Evolutionary conservation across 2,113 vertebrate species (phyloP).

Genomic region (Lophotis ruficrista): DNA sequence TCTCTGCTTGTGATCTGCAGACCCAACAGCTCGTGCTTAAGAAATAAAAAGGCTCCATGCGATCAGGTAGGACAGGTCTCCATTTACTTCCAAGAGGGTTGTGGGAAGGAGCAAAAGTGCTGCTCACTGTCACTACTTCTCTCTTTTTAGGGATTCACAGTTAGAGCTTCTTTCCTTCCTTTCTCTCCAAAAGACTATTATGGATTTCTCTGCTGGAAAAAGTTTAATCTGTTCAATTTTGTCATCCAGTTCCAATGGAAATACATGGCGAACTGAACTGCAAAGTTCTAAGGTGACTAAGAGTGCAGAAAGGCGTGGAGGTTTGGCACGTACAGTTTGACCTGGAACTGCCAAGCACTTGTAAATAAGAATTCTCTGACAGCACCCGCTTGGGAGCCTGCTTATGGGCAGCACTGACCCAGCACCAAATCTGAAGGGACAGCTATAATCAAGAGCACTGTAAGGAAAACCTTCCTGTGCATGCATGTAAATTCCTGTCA

Average conservation of each 20-base stretch:
- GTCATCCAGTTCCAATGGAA: not conserved
- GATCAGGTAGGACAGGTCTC: not conserved
- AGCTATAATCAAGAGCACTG: not conserved
- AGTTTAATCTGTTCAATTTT: not conserved
- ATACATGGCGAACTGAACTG: not conserved
- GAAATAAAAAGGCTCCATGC: not conserved
- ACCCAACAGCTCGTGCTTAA: not conserved
- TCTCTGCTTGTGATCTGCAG: not conserved
- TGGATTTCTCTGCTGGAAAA: not conserved
- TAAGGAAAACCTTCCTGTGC: not conserved
- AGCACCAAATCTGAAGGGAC: not conserved
- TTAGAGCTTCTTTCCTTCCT: not conserved
- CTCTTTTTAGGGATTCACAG: not conserved
- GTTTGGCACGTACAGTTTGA: conserved; percentile 23
- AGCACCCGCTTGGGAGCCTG: rapidly evolving
- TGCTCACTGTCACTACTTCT: not conserved
- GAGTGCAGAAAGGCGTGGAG: not conserved
- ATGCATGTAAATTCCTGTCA: not conserved
- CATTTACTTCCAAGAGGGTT: not conserved
- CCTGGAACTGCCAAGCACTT: not conserved
- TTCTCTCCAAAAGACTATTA: not conserved
- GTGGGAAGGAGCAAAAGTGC: not conserved
- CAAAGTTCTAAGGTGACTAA: not conserved
- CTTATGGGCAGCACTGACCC: not conserved
- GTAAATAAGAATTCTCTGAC: not conserved